Evolutionary conservation across 2,797 vertebrate genomes (phyloP), one percentile per base, ranked within the genome.

Genomic region (Zonotrichia albicollis): DNA sequence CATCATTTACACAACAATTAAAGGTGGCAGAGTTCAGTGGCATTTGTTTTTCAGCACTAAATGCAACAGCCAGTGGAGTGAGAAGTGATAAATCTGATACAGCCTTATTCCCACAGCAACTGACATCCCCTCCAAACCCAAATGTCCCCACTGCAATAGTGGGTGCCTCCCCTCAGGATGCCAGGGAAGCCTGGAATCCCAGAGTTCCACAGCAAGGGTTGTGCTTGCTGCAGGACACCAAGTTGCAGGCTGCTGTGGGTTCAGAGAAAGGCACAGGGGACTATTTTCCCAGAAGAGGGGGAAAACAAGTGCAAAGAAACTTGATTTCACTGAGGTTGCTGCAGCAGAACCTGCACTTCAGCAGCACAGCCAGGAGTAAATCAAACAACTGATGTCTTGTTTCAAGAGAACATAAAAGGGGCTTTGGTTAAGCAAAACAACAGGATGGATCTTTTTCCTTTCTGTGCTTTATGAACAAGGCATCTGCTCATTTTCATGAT

Each of bases 201-300:
- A 55, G 17, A 46, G 78, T 36, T 68, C 13, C n/a, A 13, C 36
- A 45, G 45, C 36, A 45, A 72, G 54, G 42, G 17, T 1, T 75
- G 25, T 54, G 50, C 19, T 66, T 0, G 0, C 32, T 2, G 3
- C 30, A 50, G n/a, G 57, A 55, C 57, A 64, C n/a, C 20, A 29
- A 60, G 57, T 1, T 72, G 12, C 58, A 72, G 68, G 61, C 13
- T 11, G 26, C 1, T 53, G 11, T 50, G 38, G 22, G n/a, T n/a
- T 89, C n/a, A 42, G 38, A 65, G 30, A 54, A 84, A 68, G 54
- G 40, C 36, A 77, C 10, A 11, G 30, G 29, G 36, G 29, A 42
- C 18, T 34, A 3, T 20, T 67, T 53, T 71, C 86, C 26, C 3
- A 6, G 42, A 67, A 48, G 17, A 73, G 2, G 2, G 11, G 7